A percentile compares a stretch with the other conserved stretches of the same genome.
These are phyloP conservation scores for Halcyon leucocephala DNA, from an alignment of 2,797 vertebrate species.

Conservation along the genomic window DNA sequence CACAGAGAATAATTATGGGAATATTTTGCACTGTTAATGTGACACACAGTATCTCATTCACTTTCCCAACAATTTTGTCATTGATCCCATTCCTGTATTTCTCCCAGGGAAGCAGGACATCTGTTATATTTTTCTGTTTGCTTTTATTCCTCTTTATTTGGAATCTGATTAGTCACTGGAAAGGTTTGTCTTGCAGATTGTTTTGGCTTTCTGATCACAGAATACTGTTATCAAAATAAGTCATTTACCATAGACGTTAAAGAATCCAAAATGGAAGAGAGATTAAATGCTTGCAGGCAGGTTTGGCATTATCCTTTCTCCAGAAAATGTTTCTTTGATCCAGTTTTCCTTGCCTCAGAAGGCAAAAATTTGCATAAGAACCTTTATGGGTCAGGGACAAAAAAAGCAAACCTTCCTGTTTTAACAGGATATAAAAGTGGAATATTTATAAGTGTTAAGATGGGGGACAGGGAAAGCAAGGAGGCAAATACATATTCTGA, in stretches of 20 bases:
- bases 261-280: background rate
- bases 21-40: background rate
- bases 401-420: background rate
- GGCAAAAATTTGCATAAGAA: background rate
- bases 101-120: background rate
- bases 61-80: background rate
- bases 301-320: background rate
- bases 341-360: background rate
- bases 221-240: background rate
- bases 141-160: background rate
- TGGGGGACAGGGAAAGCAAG: background rate
- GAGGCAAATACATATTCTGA: background rate
- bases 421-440: background rate
- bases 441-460: background rate
- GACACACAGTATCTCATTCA: background rate
- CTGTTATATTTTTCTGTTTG: background rate
- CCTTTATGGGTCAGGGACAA: background rate
- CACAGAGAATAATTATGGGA: background rate
- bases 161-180: background rate
- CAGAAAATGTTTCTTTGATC: background rate
- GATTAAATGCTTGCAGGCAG: background rate
- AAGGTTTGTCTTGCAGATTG: background rate
- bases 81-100: background rate
- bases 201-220: background rate
- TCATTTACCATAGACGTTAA: background rate